These are phyloP conservation scores for Thymelicus acteon DNA, from an alignment of 2,888 invertebrate genomes.

Conservation along the genomic window DNA sequence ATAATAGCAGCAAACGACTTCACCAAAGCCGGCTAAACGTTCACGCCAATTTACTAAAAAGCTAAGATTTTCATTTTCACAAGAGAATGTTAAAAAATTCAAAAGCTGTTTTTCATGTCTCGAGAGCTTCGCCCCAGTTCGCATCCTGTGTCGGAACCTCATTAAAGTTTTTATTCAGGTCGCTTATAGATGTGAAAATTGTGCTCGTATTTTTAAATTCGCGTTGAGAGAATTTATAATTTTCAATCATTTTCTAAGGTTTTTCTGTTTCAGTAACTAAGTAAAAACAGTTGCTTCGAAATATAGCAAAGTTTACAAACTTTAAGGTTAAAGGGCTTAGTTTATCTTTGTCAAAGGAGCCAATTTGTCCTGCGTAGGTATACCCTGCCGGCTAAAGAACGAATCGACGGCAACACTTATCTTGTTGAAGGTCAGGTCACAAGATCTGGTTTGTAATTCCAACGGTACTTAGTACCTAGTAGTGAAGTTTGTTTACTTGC, in stretches of 20 bases:
- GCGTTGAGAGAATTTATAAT: not conserved
- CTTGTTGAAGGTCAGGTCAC: too few relatives aligned
- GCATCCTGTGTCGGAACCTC: slow-evolving; percentile 15
- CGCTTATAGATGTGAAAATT: slow-evolving; percentile 12
- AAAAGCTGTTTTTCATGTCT: slow-evolving; percentile 13
- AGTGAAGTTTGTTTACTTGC: too few relatives aligned
- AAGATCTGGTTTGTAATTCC: too few relatives aligned
- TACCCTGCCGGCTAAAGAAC: too few relatives aligned
- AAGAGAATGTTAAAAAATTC: slow-evolving; percentile 7
- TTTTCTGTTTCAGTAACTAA: not conserved
- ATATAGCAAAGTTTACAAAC: too few relatives aligned
- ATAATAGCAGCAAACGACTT: not conserved
- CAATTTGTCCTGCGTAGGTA: too few relatives aligned
- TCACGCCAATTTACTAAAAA: slow-evolving; percentile 6
- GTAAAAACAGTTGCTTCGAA: too few relatives aligned
- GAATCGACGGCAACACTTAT: too few relatives aligned
- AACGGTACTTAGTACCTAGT: too few relatives aligned
- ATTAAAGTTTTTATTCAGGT: slow-evolving; percentile 19
- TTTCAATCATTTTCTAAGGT: not conserved
- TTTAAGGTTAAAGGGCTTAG: too few relatives aligned
- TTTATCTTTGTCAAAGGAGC: too few relatives aligned
- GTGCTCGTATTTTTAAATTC: slow-evolving; percentile 2
- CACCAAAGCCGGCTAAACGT: not conserved
- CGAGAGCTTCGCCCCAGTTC: slow-evolving; percentile 9
- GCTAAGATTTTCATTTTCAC: slow-evolving; percentile 9